These are phyloP conservation scores for Zaprionus davidi DNA, from an alignment of 1,140 invertebrate species.

Conservation along the genomic window DNA sequence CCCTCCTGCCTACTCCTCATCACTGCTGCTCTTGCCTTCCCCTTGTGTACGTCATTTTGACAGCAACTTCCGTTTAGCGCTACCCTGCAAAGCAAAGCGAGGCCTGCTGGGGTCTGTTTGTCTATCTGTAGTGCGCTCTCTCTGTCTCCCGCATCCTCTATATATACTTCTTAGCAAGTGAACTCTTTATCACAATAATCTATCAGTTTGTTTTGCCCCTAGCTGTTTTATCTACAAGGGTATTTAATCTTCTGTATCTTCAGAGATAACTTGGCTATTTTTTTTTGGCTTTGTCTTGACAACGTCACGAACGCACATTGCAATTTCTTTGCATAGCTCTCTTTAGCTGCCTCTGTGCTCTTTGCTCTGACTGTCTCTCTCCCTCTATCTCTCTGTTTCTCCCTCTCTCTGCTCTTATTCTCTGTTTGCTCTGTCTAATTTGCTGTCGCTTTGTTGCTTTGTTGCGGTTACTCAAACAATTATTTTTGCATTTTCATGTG, in stretches of 20 bases:
- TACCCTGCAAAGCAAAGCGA: not conserved
- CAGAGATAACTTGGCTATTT: not conserved
- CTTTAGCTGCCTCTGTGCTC: not conserved
- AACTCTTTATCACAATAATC: not conserved
- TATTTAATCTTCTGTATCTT: slow-evolving; percentile 16
- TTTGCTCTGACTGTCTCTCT: not conserved
- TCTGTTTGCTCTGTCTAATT: slow-evolving; percentile 50
- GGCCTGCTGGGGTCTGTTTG: not conserved
- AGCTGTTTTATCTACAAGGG: not conserved
- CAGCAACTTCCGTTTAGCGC: slow-evolving; percentile 58
- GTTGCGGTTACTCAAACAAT: slow-evolving; percentile 63
- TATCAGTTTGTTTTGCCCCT: slow-evolving; percentile 25
- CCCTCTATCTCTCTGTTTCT: not conserved
- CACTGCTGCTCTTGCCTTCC: not conserved
- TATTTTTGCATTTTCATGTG: slow-evolving; percentile 65
- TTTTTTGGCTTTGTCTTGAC: slow-evolving; percentile 8
- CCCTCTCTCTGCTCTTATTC: not conserved
- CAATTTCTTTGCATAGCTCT: slow-evolving; percentile 7
- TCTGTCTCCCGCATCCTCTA: not conserved
- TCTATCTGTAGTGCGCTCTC: not conserved
- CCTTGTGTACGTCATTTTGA: slow-evolving; percentile 54
- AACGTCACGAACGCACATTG: slow-evolving; percentile 21
- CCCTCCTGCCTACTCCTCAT: not conserved
- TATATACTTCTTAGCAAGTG: not conserved
- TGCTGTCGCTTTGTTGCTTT: slow-evolving; percentile 57